phyloP scores from a whole-genome alignment of 2,888 invertebrate genomes.

The Drosophila kuntzei region DNA sequence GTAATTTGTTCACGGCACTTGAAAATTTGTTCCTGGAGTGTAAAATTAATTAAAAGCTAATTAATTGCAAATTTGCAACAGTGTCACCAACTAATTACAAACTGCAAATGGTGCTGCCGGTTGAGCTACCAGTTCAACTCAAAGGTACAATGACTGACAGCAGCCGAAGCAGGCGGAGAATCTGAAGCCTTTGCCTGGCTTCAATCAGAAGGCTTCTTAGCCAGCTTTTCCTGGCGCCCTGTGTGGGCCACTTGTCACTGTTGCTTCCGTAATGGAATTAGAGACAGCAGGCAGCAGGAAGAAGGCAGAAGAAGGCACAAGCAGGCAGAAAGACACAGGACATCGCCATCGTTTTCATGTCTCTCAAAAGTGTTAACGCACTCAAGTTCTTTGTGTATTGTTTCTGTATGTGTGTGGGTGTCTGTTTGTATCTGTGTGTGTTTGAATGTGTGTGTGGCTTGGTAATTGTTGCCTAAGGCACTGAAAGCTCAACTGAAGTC shows the following conservation, averaged over 20 bases:
- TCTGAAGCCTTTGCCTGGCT: slow-evolving; percentile 32
- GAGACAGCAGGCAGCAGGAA: slow-evolving; percentile 35
- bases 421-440: slow-evolving; percentile 10
- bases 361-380: slow-evolving; percentile 75
- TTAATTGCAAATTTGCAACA: slow-evolving; percentile 71
- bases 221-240: slow-evolving; percentile 25
- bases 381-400: slow-evolving; percentile 60
- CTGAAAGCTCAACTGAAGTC: slow-evolving; percentile 55
- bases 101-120: slow-evolving; percentile 25
- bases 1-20: slow-evolving; percentile 58
- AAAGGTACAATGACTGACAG: slow-evolving; percentile 62
- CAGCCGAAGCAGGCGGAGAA: slow-evolving; percentile 11
- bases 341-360: slow-evolving; percentile 47
- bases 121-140: slow-evolving; percentile 35
- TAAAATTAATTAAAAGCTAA: slow-evolving; percentile 75
- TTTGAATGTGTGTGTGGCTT: slow-evolving; percentile 40
- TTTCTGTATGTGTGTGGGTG: slow-evolving; percentile 13
- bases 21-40: slow-evolving; percentile 47
- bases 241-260: slow-evolving; percentile 75
- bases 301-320: slow-evolving; percentile 13
- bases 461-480: slow-evolving; percentile 65
- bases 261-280: slow-evolving; percentile 80
- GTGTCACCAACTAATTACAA: slow-evolving; percentile 64
- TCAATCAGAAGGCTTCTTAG: slow-evolving; percentile 45
- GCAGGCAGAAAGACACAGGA: slow-evolving; percentile 19